A percentile compares a stretch with the other conserved stretches of the same genome.
phyloP scores from a whole-genome alignment of 2,888 invertebrate genomes.

The Melitaea athalia region DNA sequence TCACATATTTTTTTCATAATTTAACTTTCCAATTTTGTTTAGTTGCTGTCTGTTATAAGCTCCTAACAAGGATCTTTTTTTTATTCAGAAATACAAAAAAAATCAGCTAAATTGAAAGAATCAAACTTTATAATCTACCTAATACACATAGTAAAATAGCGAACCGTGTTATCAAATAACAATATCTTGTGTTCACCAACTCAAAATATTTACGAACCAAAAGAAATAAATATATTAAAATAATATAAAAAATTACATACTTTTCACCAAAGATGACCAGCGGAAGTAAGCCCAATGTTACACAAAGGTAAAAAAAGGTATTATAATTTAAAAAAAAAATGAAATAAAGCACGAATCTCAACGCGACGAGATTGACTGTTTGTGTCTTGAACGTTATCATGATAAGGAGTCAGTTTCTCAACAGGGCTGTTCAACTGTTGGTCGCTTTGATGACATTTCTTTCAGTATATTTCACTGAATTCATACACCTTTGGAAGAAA shows the following conservation, averaged over 20 bases:
- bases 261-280: constrained; percentile 11
- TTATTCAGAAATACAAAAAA: too few species aligned
- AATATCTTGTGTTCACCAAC: not conserved
- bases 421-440: constrained; percentile 31
- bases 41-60: too few species aligned
- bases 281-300: constrained; percentile 1
- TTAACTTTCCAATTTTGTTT: too few species aligned
- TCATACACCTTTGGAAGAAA: too few species aligned
- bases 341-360: constrained; percentile 26
- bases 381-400: constrained; percentile 24
- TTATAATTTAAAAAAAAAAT: not conserved
- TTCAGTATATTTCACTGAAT: too few species aligned
- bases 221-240: not conserved
- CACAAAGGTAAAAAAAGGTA: not conserved
- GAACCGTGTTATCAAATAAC: not conserved
- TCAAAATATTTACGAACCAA: not conserved
- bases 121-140: too few species aligned
- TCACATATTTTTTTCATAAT: too few species aligned
- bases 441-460: not conserved
- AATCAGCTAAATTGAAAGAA: too few species aligned
- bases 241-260: constrained; percentile 21
- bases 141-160: too few species aligned
- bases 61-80: too few species aligned
- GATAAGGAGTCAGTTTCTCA: constrained; percentile 24
- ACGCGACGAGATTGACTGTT: constrained; percentile 29